Base-by-base conservation (phyloP, 2,797 vertebrate genomes). In the Gallinago stenura region DNA sequence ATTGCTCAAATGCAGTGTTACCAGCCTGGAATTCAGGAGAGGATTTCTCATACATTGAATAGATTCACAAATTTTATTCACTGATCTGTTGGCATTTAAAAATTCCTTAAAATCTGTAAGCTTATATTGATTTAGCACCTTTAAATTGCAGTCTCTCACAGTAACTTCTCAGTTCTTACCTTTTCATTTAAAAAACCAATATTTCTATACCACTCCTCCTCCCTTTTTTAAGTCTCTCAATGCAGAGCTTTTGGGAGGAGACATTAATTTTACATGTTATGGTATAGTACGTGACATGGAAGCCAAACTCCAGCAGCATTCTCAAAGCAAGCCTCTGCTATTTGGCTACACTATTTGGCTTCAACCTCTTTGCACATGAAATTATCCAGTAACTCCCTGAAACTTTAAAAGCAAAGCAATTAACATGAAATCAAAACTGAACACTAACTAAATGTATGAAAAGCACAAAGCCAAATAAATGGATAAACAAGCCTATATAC, bases 231-330 rank as follows among this genome's bases (percentile, higher is more conserved):
- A 80, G 66, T 53, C 26, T 83, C 50, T 76, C 64, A 43, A 73
- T 85, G 61, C 87, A 79, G 91, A 89, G 61, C 53, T 96, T 93
- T 89, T 56, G 53, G 84, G 71, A 28, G 68, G 35, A 95, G 86
- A 71, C 78, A 84, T 92, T 35, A 95, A 78, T 97, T 97, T 96
- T 94, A 87, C 86, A 88, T 89, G 66, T 84, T 83, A 96, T 90
- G 66, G 89, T 31, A 58, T 43, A 83, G 60, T 50, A 90, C 65
- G 31, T 90, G 76, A 81, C 53, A 54, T 87, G 95, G 66, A 93
- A 85, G 35, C 33, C 89, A 92, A 94, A 95, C 28, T 53, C 31
- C 45, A 92, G 22, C 46, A 89, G 41, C 43, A 76, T 86, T 87
- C 76, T 72, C 87, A 90, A 79, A 90, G 66, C 93, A 78, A 85